Evolutionary conservation across 2,888 invertebrate genomes (phyloP), one percentile per base, ranked within the genome.

Genomic region (Macaria notata): DNA sequence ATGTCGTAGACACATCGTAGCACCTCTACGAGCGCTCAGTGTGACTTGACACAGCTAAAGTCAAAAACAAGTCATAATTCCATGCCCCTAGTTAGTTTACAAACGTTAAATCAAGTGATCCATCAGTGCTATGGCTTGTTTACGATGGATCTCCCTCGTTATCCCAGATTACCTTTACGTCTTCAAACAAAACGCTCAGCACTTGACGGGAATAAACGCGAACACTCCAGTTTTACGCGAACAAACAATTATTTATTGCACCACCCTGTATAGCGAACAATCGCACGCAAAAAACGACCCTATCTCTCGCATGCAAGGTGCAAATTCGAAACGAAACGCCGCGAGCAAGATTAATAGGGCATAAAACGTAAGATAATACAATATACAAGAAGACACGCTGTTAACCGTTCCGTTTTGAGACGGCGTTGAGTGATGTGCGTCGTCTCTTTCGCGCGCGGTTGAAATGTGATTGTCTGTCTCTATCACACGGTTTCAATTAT

Each of bases 361-460:
- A 89, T 90, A 89, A 89, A 90, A 89, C 86, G 89, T 88, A 89
- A 89, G 90, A 89, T 89, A 89, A 89, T 89, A 88, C 88, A 90
- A 90, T 89, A 88, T 93, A 93, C 93, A 93, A 93, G 93, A 93
- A 93, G 92, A 93, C 93, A 93, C 93, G 92, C 91, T 93, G 93
- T 93, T 93, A 93, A 93, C 93, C 92, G 92, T 92, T 80, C 81
- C 73, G 76, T 74, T 82, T 79, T 81, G 82, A 79, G 84, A 72
- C 83, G 82, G 81, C 66, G 79, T 80, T 71, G 83, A 78, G 78
- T 72, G 75, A 72, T 63, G 71, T 64, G 64, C 64, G 66, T 71
- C 68, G 68, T 88, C 84, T 81, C 88, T 68, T 69, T 88, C 79
- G 58, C 75, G 60, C 84, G 64, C 68, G 59, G 66, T 62, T 61